Base-by-base conservation (phyloP, 2,113 vertebrate species). In the Lophius piscatorius region DNA sequence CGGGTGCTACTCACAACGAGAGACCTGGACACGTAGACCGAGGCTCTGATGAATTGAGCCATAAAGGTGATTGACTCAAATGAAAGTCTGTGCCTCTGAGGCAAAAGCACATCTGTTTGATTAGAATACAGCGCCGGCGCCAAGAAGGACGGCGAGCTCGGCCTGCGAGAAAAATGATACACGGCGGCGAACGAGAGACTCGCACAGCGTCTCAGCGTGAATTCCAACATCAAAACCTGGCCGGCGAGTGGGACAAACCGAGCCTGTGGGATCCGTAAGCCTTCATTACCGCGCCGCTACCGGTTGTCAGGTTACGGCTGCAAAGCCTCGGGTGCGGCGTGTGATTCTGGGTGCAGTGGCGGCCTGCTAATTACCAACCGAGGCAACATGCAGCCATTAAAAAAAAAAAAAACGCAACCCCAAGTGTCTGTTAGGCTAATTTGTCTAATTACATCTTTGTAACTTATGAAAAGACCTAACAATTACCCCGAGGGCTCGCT, bases 401-500 rank as follows among this genome's bases (percentile, higher is more conserved):
- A 84, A n/a, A n/a, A n/a, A n/a, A n/a, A n/a, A n/a, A n/a, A n/a
- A 82, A 86, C 63, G 74, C 76, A 89, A 87, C 80, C 83, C 74
- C 42, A 58, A 84, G 87, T 82, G 82, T 86, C 86, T 82, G 80
- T 80, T 68, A 81, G 79, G 87, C 84, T 89, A 86, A 91, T 90
- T 88, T 83, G 84, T 87, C 87, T 91, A 87, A 89, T 89, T 89
- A 89, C 79, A 81, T 87, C 84, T 87, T 83, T 86, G 85, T 84
- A 89, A 85, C 87, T 89, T 84, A 84, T 83, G 84, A 89, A 90
- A 90, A 85, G 84, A 76, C 77, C 83, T 64, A 82, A 79, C 80
- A 82, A n/a, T 86, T 80, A 84, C 80, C 87, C 88, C 28, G 28
- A 75, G 81, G 88, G 81, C 83, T 70, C 77, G 71, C 80, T 81